Percentiles rank a stretch among this genome's conserved stretches.
Conservation (phyloP, 2,113 vertebrate species). For the Oostethus manadensis region DNA sequence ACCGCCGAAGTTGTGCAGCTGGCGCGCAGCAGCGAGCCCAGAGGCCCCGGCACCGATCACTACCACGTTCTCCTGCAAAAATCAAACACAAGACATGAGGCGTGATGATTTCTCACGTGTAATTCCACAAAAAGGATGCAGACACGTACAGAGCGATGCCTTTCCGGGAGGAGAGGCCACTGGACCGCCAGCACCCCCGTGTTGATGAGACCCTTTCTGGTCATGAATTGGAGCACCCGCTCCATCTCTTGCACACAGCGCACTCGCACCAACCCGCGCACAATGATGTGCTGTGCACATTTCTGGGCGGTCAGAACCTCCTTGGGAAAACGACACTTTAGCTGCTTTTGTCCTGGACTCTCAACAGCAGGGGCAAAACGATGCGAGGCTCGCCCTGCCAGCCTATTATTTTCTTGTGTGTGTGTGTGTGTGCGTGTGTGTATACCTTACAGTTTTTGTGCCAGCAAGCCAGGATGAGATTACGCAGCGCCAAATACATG, state of each 20-base stretch:
- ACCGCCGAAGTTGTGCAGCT: conserved; percentile 93
- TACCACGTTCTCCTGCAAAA: conserved; percentile 82
- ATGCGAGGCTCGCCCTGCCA: background rate
- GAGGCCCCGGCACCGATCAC: conserved; percentile 89
- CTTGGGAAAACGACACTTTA: conserved; percentile 53
- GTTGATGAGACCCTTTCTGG: conserved; percentile 93
- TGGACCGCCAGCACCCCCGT: conserved; percentile 84
- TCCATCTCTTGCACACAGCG: conserved; percentile 92
- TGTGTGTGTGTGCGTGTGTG: background rate
- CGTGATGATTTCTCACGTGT: background rate
- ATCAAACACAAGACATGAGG: background rate
- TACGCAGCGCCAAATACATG: conserved; percentile 93
- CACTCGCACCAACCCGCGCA: conserved; percentile 89
- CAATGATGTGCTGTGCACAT: conserved; percentile 84
- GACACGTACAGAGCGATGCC: conserved; percentile 77
- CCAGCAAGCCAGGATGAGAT: conserved; percentile 94
- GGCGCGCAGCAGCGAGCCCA: conserved; percentile 89
- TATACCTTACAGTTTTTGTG: conserved; percentile 84
- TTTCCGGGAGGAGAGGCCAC: conserved; percentile 82
- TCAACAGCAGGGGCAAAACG: background rate
- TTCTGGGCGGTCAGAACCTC: conserved; percentile 86
- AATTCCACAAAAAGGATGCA: background rate
- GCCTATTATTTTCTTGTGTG: background rate
- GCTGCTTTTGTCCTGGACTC: background rate
- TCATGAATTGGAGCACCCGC: conserved; percentile 91